Base-by-base conservation (phyloP, 2,888 invertebrate genomes). In the Amiota minor region DNA sequence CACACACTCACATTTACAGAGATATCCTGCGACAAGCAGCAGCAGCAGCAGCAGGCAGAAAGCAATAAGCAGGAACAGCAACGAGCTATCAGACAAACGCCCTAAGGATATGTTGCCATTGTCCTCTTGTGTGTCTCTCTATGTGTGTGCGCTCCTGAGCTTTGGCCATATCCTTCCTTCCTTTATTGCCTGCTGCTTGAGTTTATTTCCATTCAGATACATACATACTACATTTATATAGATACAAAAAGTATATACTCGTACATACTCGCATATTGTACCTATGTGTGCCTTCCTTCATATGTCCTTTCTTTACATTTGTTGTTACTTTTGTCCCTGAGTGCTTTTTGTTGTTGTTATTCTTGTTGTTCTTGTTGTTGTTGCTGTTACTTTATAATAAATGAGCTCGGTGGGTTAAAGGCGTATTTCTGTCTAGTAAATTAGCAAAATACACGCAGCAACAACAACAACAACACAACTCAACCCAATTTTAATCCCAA, bases 361-460 rank as follows among this genome's bases (percentile, higher is more conserved):
- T n/a, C n/a, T n/a, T n/a, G 69, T 35, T 56, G 70, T 59, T 71
- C 55, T 59, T 69, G 75, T 73, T 70, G 72, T 12, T 70, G 59
- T 69, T 72, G 70, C 47, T 79, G 79, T 73, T 82, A 79, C 82
- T 88, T 84, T 85, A 87, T 88, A 88, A 88, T 88, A 86, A 87
- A 88, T 88, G 87, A 88, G 87, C 87, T 84, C 77, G 81, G 86
- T 81, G 88, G 88, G 86, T 88, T 88, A 86, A 86, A 86, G 88
- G 88, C 88, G 88, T 88, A 86, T 84, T 82, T 81, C 81, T 88
- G 88, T 88, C 88, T 88, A 87, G 88, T 88, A 88, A 88, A 88
- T 88, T 88, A 88, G 87, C 85, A 86, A 81, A 83, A 85, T 83
- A 86, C 83, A 86, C 80, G 82, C 85, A 79, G 78, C 75, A 78